Evolutionary conservation across 2,888 invertebrate genomes (phyloP), one percentile per base, ranked within the genome.

Genomic region (Acholoe squamosa): DNA sequence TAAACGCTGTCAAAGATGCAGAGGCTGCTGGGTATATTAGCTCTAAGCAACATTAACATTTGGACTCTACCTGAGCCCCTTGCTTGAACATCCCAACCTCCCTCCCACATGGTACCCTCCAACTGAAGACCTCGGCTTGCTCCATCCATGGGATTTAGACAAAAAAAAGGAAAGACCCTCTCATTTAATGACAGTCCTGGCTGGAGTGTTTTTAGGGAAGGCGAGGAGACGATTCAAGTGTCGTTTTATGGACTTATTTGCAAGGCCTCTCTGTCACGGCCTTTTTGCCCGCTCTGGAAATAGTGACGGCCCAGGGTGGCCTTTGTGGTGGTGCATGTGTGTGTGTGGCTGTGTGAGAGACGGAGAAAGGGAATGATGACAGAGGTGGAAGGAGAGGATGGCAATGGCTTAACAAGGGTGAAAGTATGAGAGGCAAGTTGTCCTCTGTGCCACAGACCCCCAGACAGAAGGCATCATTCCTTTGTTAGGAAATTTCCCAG

Each of bases 251-350:
- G 31, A 71, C 71, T n/a, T 71, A 71, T 71, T 71, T 71, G 28
- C 71, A 28, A n/a, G 71, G n/a, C 43, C 43, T 43, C 25, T 71
- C 71, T 71, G 71, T 71, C 71, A 71, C 25, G 71, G 71, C 71
- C 71, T 71, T 71, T 71, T 71, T 71, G 71, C 71, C 71, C 71
- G 71, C n/a, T 71, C 71, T 71, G 71, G 25, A 71, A 71, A 71
- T 71, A 71, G 71, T 71, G 28, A 28, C 71, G 28, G 28, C 5
- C 71, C 71, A n/a, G 25, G 19, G 71, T 28, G 25, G 71, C 25
- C 25, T 71, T 71, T 28, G 25, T 71, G 3, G 71, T 0, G 3
- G 71, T 14, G 14, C 25, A 7, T 28, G 71, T 14, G 25, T n/a
- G 71, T 71, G 25, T 28, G 5, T 43, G 43, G 3, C 5, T 43